phyloP scores from a whole-genome alignment of 2,113 vertebrate genomes.

The Rousettus leschenaultii region DNA sequence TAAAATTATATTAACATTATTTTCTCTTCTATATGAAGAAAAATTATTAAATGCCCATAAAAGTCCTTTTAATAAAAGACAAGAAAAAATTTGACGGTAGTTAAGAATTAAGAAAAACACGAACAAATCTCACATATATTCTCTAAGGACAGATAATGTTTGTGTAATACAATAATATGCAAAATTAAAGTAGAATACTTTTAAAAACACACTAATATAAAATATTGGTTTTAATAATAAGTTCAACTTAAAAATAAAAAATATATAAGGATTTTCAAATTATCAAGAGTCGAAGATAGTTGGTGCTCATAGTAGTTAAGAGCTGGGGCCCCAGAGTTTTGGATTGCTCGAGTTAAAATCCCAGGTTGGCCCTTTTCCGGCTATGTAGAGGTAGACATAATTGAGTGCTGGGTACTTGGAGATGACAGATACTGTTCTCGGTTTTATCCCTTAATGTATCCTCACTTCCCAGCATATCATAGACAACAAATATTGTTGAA shows the following conservation, averaged over 20 bases:
- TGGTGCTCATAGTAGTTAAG: neutral
- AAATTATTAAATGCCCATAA: neutral
- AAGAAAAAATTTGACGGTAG: neutral
- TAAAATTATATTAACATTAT: neutral
- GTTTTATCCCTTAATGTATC: neutral
- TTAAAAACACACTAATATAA: neutral
- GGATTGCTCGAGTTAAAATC: neutral
- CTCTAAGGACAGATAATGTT: neutral
- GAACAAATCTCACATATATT: neutral
- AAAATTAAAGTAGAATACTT: neutral
- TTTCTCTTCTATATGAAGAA: neutral
- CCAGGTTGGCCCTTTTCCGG: neutral
- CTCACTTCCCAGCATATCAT: neutral
- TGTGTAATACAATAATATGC: neutral
- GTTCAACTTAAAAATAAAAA: neutral
- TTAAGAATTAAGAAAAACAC: neutral
- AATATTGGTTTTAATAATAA: neutral
- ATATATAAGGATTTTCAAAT: neutral
- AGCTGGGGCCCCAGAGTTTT: neutral
- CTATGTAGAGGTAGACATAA: neutral
- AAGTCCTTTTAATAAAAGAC: conserved; percentile 11
- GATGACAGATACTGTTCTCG: neutral
- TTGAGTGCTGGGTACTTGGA: neutral
- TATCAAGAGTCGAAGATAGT: neutral
- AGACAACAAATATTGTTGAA: neutral